Percentiles rank a stretch among this genome's conserved stretches.
These are phyloP conservation scores for Cerastoderma edule DNA, from an alignment of 2,888 invertebrate species.

Conservation along the genomic window DNA sequence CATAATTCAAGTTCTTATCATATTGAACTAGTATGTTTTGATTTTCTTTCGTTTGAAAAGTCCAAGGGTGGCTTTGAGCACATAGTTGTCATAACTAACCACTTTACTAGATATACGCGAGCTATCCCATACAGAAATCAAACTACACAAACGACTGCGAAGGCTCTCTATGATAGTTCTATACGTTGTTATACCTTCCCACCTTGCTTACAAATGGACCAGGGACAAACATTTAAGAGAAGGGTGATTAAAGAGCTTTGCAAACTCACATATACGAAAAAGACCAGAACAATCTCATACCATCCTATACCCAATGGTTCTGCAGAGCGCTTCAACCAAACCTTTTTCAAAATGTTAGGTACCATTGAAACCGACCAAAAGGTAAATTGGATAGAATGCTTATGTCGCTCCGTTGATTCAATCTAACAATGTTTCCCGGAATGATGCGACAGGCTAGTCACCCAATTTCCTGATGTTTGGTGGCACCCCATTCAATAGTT, in stretches of 20 bases:
- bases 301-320: conserved; percentile 39
- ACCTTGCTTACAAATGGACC: conserved; percentile 24
- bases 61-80: conserved; percentile 33
- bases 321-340: conserved; percentile 31
- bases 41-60: conserved; percentile 23
- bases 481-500: conserved; percentile 19
- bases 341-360: conserved; percentile 26
- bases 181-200: conserved; percentile 35
- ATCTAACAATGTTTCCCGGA: conserved; percentile 31
- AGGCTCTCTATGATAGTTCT: conserved; percentile 29
- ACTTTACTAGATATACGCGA: conserved; percentile 30
- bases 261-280: conserved; percentile 9
- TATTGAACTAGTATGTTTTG: conserved; percentile 36
- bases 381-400: conserved; percentile 17
- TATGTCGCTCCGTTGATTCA: conserved; percentile 27
- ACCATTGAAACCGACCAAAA: conserved; percentile 12
- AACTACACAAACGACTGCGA: conserved; percentile 32
- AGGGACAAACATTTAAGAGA: conserved; percentile 33
- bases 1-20: no score
- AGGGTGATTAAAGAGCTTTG: conserved; percentile 32
- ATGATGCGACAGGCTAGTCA: conserved; percentile 27
- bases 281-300: conserved; percentile 33
- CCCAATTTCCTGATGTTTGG: conserved; percentile 38
- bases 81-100: conserved; percentile 35
- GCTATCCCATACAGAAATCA: conserved; percentile 33